Conservation (phyloP, 2,888 invertebrate species). For the Phalera bucephala region DNA sequence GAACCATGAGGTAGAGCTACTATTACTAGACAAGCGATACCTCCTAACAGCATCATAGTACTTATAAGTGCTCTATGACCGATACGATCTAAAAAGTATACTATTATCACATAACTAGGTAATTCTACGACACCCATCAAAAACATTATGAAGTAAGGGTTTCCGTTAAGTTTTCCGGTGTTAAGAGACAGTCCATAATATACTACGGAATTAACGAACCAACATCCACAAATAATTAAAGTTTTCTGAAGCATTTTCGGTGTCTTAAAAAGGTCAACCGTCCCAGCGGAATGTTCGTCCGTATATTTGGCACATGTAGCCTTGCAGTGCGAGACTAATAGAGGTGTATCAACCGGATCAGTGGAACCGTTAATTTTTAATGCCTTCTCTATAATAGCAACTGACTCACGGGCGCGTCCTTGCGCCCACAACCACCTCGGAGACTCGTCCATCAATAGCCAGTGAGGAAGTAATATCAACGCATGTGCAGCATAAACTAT, state of each 20-base stretch:
- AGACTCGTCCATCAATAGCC: constrained; percentile 94
- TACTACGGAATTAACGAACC: constrained; percentile 93
- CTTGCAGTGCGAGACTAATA: constrained; percentile 85
- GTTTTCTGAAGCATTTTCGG: constrained; percentile 90
- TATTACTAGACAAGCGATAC: constrained; percentile 89
- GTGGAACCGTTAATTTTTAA: constrained; percentile 86
- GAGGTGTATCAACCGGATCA: constrained; percentile 84
- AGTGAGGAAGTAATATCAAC: constrained; percentile 87
- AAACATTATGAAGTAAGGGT: constrained; percentile 91
- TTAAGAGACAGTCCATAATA: constrained; percentile 93
- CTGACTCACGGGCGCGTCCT: constrained; percentile 88
- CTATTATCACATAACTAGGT: constrained; percentile 90
- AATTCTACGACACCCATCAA: constrained; percentile 91
- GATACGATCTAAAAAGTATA: constrained; percentile 88
- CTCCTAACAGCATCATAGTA: constrained; percentile 90
- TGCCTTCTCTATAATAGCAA: constrained; percentile 89
- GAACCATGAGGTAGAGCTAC: constrained; percentile 87
- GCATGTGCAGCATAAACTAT: constrained; percentile 90
- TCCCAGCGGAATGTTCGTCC: constrained; percentile 81
- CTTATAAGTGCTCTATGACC: constrained; percentile 91
- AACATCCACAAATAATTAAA: constrained; percentile 90
- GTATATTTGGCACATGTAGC: constrained; percentile 74
- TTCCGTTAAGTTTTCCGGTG: constrained; percentile 89
- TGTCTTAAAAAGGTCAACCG: constrained; percentile 89
- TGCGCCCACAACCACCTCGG: constrained; percentile 95